phyloP scores from a whole-genome alignment of 2,113 vertebrate species.

The Ciconia stormi region DNA sequence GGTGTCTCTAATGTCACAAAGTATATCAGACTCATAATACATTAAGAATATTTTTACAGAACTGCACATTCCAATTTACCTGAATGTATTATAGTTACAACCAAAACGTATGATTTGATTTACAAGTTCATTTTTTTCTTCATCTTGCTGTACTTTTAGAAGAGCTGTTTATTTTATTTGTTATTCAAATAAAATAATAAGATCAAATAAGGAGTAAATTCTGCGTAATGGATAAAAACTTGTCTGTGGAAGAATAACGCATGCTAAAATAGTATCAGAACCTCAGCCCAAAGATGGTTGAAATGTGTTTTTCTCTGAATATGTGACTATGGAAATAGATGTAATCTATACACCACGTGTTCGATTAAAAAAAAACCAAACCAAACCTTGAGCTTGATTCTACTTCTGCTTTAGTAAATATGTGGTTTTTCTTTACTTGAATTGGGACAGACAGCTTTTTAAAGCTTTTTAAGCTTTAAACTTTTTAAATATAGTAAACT shows the following conservation, averaged over 20 bases:
- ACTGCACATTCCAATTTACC: background rate
- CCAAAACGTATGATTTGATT: background rate
- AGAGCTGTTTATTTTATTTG: background rate
- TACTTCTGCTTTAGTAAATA: background rate
- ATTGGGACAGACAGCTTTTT: background rate
- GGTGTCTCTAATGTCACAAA: background rate
- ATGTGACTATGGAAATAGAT: background rate
- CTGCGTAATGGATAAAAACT: background rate
- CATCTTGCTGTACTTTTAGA: background rate
- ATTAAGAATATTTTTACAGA: background rate
- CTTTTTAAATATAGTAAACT: background rate
- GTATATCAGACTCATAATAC: background rate
- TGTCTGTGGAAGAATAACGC: background rate
- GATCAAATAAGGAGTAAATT: background rate
- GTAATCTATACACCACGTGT: background rate
- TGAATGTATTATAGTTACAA: background rate
- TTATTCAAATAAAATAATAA: background rate
- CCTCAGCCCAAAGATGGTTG: background rate
- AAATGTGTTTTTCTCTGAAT: background rate
- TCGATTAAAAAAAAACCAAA: background rate
- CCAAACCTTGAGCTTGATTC: background rate
- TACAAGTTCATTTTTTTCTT: background rate
- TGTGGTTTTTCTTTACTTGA: background rate
- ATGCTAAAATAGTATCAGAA: background rate
- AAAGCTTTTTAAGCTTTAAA: background rate